Evolutionary conservation across 2,113 vertebrate species (phyloP).

Genomic region (Catharus fuscescens): DNA sequence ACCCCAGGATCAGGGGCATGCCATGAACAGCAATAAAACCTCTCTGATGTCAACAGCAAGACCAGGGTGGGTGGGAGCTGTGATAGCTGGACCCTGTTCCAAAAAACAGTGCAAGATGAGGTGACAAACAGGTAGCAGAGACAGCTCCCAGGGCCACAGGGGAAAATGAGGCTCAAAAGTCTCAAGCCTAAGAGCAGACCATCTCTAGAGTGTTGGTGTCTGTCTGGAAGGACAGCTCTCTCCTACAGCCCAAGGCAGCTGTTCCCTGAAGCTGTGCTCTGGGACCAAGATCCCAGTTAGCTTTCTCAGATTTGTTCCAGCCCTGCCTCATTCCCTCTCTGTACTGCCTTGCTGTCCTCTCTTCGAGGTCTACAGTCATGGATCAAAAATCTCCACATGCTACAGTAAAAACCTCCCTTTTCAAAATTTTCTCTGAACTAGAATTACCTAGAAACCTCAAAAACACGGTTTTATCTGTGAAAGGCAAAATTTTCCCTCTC

Average conservation of each 20-base stretch:
- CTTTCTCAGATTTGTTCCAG: background rate
- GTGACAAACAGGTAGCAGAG: background rate
- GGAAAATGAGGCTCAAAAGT: background rate
- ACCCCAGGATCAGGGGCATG: background rate
- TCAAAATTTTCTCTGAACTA: background rate
- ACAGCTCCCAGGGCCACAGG: background rate
- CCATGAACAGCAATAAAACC: background rate
- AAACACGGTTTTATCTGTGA: background rate
- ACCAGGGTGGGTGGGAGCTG: background rate
- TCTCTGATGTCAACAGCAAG: background rate
- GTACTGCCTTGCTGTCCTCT: background rate
- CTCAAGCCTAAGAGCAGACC: background rate
- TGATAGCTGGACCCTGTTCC: background rate
- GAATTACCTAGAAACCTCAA: background rate
- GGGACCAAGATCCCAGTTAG: background rate
- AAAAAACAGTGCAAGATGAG: background rate
- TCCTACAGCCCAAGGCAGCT: background rate
- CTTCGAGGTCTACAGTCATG: background rate
- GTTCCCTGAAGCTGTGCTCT: background rate
- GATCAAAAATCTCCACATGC: background rate
- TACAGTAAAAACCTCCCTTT: background rate
- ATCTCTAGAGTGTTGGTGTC: fast-evolving
- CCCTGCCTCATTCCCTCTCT: background rate
- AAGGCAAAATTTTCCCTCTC: background rate
- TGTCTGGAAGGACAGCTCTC: background rate